A percentile compares a stretch with the other conserved stretches of the same genome.
Conservation (phyloP, 92 coral and sea anemone species). For the Siderastrea radians region DNA sequence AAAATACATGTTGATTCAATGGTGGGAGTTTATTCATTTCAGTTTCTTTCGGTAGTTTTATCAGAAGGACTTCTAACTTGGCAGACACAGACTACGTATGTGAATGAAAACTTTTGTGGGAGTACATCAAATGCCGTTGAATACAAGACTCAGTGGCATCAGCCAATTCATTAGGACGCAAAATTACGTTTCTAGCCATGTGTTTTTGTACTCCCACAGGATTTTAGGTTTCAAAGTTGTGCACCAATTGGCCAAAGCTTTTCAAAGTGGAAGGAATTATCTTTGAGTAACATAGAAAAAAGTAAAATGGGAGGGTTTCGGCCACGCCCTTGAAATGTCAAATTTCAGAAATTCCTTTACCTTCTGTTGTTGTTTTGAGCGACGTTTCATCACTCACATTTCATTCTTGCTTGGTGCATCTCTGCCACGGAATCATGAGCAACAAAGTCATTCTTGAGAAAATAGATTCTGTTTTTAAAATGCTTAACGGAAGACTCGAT, state of each 20-base stretch:
- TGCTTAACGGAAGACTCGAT: too few species aligned
- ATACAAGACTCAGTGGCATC: not conserved
- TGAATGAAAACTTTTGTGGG: too few species aligned
- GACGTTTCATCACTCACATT: too few species aligned
- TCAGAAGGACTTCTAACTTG: constrained; percentile 7
- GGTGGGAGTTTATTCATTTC: constrained; percentile 1
- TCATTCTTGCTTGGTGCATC: too few species aligned
- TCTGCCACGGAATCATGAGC: too few species aligned
- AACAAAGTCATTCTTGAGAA: too few species aligned
- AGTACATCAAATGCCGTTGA: not conserved
- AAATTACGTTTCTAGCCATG: not conserved
- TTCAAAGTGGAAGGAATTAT: not conserved
- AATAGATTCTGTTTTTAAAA: too few species aligned
- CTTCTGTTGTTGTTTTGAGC: too few species aligned
- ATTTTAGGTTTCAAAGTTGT: constrained; percentile 1
- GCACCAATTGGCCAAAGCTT: constrained; percentile 12
- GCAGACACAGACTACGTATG: not conserved
- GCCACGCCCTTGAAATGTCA: not conserved
- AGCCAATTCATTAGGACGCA: not conserved
- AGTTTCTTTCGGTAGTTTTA: constrained; percentile 6
- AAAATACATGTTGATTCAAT: not conserved
- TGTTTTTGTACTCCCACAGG: not conserved
- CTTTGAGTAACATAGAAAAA: not conserved
- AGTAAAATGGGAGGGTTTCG: not conserved
- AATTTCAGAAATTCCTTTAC: too few species aligned